Base-by-base conservation (phyloP, 2,888 invertebrate genomes). In the Epistrophella euchroma region DNA sequence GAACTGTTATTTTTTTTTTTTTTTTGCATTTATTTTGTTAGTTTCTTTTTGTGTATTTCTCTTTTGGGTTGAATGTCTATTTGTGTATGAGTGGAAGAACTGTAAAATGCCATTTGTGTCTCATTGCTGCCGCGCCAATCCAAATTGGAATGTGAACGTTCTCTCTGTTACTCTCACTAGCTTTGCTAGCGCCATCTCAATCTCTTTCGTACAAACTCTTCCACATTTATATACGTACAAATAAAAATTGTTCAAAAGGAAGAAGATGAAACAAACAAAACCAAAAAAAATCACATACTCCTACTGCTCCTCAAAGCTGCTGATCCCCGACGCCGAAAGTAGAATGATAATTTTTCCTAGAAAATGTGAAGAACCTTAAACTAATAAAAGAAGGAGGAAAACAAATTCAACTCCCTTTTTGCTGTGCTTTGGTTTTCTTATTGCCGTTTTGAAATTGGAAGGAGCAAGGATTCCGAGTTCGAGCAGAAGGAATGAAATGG, bases 1-100 rank as follows among this genome's bases (percentile, higher is more conserved):
- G 71, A 82, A 47, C 73, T 82, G 72, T 86, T 68, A 66, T 35
- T 68, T 52, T 58, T 80, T 74, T 52, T 35, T 35, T 68, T 52
- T 58, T 80, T 74, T 52, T 35, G 56, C 15, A 68, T 32, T 62
- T 55, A 35, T 64, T 60, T 68, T 52, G 40, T 58, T 77, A 25
- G 55, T 55, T 52, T 79, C 70, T 60, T 66, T 64, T 52, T 80
- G 79, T 80, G 64, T 68, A 81, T 85, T 82, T 81, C 77, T 81
- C 82, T 81, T 77, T 37, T 68, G 50, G 50, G 68, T 77, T 66
- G 62, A 85, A 84, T 84, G 75, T 75, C 77, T 86, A 86, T 86
- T 86, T 86, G 86, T 86, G 86, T 82, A 86, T 86, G 86, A 86
- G 86, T 86, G 81, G 86, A 82, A 86, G 86, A 86, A 86, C 86